These are phyloP conservation scores for Samia ricini DNA, from an alignment of 1,140 invertebrate genomes.

Conservation along the genomic window DNA sequence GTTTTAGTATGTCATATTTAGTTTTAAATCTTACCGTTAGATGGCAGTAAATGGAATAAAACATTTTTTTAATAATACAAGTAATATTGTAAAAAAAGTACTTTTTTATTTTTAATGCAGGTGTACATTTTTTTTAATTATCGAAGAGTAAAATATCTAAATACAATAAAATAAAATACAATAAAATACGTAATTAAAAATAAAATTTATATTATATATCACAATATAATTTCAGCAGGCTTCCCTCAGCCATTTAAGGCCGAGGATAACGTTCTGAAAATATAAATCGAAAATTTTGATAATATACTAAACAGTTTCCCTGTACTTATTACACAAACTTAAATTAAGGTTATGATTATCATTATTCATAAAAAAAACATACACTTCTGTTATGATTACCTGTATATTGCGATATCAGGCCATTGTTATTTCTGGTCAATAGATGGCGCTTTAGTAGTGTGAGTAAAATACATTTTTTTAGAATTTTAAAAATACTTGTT, in stretches of 20 bases:
- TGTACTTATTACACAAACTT: conserved; percentile 18
- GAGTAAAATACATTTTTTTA: neutral
- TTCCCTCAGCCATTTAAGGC: conserved; percentile 47
- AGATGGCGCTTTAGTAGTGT: neutral
- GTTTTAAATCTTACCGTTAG: neutral
- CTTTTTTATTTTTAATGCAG: no score
- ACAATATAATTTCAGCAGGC: conserved; percentile 70
- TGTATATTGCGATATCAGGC: no score
- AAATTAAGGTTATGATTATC: conserved; percentile 19
- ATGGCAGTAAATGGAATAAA: neutral
- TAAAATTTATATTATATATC: conserved; percentile 33
- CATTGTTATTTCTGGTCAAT: neutral
- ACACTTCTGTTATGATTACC: no score
- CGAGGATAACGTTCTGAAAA: conserved; percentile 68
- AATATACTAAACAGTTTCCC: conserved; percentile 19
- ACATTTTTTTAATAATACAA: no score
- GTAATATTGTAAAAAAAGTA: no score
- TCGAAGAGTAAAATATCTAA: neutral
- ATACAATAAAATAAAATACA: neutral
- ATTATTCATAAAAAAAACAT: no score
- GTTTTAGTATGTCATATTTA: no score
- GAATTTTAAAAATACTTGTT: neutral
- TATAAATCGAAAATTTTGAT: conserved; percentile 12
- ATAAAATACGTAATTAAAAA: conserved; percentile 1
- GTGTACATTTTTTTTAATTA: no score